phyloP scores from a whole-genome alignment of 2,888 invertebrate species.

The Linnaemya vulpina region DNA sequence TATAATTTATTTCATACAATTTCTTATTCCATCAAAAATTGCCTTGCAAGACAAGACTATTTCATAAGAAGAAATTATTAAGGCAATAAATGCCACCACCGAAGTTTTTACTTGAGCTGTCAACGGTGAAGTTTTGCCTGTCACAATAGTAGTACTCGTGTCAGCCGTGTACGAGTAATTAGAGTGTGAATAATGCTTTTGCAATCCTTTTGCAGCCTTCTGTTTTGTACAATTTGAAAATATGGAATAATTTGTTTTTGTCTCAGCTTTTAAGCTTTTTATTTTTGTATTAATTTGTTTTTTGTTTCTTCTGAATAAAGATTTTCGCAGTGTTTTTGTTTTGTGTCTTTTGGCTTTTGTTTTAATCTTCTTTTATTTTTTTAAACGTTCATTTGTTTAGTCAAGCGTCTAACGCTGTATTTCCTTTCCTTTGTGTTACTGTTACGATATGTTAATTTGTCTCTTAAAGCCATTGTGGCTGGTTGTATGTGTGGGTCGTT shows the following conservation, averaged over 20 bases:
- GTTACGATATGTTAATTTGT: constrained; percentile 66
- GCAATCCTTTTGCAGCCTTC: constrained; percentile 9
- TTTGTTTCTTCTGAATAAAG: constrained; percentile 40
- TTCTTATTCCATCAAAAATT: constrained; percentile 2
- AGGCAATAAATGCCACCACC: constrained; percentile 40
- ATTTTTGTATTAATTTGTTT: constrained; percentile 1
- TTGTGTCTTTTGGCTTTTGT: constrained; percentile 34
- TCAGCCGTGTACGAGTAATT: constrained; percentile 49
- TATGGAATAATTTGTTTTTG: constrained; percentile 9
- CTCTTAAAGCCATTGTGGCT: constrained; percentile 23
- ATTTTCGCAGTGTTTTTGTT: constrained; percentile 50
- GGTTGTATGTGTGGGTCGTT: background rate
- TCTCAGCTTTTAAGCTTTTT: background rate
- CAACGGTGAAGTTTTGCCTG: constrained; percentile 20
- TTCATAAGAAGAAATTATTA: constrained; percentile 21
- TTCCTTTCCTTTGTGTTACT: constrained; percentile 53
- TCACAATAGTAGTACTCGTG: constrained; percentile 2
- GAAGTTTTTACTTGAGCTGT: constrained; percentile 4
- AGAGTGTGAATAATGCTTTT: constrained; percentile 64
- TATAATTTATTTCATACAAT: constrained; percentile 43
- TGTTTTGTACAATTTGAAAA: background rate
- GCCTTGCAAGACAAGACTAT: constrained; percentile 1
- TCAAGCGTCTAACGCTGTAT: constrained; percentile 37
- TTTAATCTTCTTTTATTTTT: background rate
- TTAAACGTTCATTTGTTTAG: constrained; percentile 33